These are phyloP conservation scores for Coranthus polyacanthus DNA, from an alignment of 2,797 vertebrate species.

Conservation along the genomic window DNA sequence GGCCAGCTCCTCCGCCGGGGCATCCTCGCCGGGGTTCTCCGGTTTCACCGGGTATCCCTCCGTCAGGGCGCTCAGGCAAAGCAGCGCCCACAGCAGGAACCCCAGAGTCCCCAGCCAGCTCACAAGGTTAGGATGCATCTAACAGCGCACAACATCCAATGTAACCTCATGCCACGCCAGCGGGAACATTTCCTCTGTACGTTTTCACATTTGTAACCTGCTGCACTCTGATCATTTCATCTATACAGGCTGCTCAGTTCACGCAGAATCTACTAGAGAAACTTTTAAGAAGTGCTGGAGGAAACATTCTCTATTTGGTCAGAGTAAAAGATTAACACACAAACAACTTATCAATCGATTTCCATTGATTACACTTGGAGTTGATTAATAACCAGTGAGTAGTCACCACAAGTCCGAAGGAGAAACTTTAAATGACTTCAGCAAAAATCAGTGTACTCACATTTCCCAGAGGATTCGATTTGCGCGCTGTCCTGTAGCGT, in stretches of 20 bases:
- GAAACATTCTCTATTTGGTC: background rate
- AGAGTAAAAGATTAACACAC: background rate
- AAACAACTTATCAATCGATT: background rate
- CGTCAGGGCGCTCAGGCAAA: constrained; percentile 91
- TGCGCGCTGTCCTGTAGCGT: constrained; percentile 53
- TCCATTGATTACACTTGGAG: background rate
- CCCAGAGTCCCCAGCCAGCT: constrained; percentile 90
- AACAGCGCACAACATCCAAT: background rate
- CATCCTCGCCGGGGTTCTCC: constrained; percentile 94
- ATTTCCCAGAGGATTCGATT: constrained; percentile 51
- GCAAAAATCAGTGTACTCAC: constrained; percentile 71
- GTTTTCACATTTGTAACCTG: too few species aligned
- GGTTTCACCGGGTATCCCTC: constrained; percentile 98
- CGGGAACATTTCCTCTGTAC: too few species aligned
- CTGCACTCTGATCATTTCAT: background rate
- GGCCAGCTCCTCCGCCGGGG: constrained; percentile 95
- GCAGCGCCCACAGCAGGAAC: constrained; percentile 90
- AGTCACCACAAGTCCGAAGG: background rate
- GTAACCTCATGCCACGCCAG: background rate
- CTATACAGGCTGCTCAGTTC: too few species aligned
- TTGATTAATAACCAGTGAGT: background rate
- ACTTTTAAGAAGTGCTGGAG: background rate
- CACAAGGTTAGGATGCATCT: constrained; percentile 92
- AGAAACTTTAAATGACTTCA: constrained; percentile 21
- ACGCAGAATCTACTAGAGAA: too few species aligned